phyloP scores from a whole-genome alignment of 2,113 vertebrate species.

The Martes martes region DNA sequence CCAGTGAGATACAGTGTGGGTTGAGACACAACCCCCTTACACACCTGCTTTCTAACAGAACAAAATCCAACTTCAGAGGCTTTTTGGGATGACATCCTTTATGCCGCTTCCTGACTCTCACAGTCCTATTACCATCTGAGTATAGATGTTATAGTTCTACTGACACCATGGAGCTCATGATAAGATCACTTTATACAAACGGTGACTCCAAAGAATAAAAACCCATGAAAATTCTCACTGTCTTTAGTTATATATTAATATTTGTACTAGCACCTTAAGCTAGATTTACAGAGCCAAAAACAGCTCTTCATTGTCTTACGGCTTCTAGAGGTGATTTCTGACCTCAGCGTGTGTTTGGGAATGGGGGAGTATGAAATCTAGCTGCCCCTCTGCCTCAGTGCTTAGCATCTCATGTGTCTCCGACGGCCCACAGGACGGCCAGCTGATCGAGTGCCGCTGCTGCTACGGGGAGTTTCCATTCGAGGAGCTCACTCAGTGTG shows the following conservation, averaged over 20 bases:
- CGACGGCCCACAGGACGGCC: conserved; percentile 88
- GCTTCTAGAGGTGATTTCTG: not conserved
- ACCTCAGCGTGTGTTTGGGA: not conserved
- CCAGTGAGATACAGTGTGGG: not conserved
- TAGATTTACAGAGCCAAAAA: not conserved
- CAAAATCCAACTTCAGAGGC: not conserved
- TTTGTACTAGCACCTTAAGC: not conserved
- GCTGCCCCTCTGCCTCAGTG: not conserved
- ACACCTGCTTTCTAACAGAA: not conserved
- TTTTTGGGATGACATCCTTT: not conserved
- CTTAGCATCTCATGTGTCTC: not conserved
- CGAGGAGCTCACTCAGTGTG: conserved; percentile 96
- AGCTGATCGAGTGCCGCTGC: conserved; percentile 97
- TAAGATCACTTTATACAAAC: not conserved
- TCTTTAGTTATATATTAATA: not conserved
- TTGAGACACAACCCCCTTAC: not conserved
- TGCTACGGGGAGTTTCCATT: conserved; percentile 97
- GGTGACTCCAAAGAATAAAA: not conserved
- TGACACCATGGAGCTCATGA: not conserved
- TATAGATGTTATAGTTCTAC: not conserved
- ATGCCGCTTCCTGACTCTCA: not conserved
- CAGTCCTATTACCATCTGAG: not conserved
- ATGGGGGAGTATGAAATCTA: not conserved
- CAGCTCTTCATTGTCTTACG: not conserved
- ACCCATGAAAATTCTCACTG: not conserved